Evolutionary conservation across 2,797 vertebrate species (phyloP), one percentile per base, ranked within the genome.

Genomic region (Channallabes apus): DNA sequence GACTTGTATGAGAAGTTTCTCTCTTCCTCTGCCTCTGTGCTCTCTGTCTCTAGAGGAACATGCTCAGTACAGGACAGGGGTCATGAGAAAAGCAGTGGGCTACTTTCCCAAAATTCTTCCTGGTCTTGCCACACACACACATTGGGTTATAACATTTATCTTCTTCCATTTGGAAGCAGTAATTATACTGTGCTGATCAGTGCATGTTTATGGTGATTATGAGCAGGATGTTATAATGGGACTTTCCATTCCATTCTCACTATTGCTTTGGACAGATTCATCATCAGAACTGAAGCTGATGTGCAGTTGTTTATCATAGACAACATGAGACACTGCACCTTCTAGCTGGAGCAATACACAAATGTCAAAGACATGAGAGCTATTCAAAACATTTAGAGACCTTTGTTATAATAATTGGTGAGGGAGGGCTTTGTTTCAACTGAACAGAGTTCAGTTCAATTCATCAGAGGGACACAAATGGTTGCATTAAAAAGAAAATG

Each of bases 51-150:
- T 56, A 85, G 88, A 89, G 88, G 61, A 87, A 54, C 82, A 18
- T 82, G 71, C 82, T 89, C 84, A 81, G 92, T 90, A 81, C 86
- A 91, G 92, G 73, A 91, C 91, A 92, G 56, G 94, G 97, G 97
- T 97, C 97, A 93, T 97, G 97, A 97, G 97, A 98, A 98, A 96
- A 93, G 86, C 91, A 92, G 87, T 91, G 87, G 92, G 92, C 90
- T 94, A 93, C 94, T 95, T 98, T 98, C 97, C 95, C 97, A 97
- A 96, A 84, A 87, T 91, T 91, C 65, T 1, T 86, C 15, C 82
- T 86, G 88, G 90, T 86, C 90, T 89, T 94, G 92, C 94, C 93
- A 87, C 80, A 8, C 22, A 41, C 71, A 35, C 29, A 61, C 9
- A 22, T 11, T 18, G 15, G 7, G 61, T 77, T 62, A 76, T 83